A percentile compares a stretch with the other conserved stretches of the same genome.
Conservation (phyloP, 2,113 vertebrate genomes). For the Trachemys scripta region DNA sequence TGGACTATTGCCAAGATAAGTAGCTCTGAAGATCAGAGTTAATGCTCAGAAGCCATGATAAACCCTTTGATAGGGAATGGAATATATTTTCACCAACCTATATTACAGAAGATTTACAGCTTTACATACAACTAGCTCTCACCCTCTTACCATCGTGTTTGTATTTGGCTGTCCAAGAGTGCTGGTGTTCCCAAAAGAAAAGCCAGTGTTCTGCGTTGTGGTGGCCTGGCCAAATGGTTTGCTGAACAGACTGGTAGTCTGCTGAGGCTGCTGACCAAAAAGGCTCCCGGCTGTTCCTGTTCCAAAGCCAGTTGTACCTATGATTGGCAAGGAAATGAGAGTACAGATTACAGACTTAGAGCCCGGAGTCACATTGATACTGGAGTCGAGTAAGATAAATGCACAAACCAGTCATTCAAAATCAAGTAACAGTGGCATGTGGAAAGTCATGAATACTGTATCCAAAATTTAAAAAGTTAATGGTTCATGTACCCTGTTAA, state of each 20-base stretch:
- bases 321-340: background rate
- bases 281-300: conserved; percentile 83
- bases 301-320: conserved; percentile 88
- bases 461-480: background rate
- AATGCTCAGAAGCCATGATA: background rate
- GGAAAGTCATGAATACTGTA: background rate
- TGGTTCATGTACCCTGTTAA: background rate
- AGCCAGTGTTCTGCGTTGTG: conserved; percentile 89
- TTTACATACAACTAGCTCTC: rapidly evolving
- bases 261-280: conserved; percentile 84
- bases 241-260: conserved; percentile 86
- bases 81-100: background rate
- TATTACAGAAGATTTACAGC: rapidly evolving
- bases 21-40: too few relatives aligned
- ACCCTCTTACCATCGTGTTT: conserved; percentile 87
- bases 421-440: background rate
- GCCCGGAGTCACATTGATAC: rapidly evolving
- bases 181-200: conserved; percentile 90
- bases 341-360: background rate
- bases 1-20: background rate
- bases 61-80: background rate
- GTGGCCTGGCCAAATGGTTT: conserved; percentile 92
- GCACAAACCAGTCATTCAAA: background rate
- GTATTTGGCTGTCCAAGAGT: conserved; percentile 91
- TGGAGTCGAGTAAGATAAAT: background rate